A percentile compares a stretch with the other conserved stretches of the same genome.
These are phyloP conservation scores for Cosmia trapezina DNA, from an alignment of 2,888 invertebrate genomes.

Conservation along the genomic window DNA sequence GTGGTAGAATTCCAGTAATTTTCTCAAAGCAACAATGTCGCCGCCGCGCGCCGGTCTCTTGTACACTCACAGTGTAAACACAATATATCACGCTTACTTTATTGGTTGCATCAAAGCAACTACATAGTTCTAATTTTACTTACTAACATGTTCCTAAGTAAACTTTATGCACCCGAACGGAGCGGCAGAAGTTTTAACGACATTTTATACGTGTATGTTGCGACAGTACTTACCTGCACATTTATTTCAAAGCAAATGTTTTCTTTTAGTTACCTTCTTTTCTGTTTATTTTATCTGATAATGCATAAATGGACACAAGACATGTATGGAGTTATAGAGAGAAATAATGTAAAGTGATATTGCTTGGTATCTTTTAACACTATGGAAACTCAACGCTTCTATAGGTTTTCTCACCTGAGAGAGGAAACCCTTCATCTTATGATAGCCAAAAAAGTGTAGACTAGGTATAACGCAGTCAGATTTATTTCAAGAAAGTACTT, in stretches of 20 bases:
- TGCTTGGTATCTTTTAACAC: neutral
- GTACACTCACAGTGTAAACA: conserved; percentile 39
- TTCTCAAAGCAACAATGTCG: neutral
- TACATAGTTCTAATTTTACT: conserved; percentile 46
- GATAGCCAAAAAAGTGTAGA: neutral
- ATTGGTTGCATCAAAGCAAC: conserved; percentile 54
- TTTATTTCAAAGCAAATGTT: conserved; percentile 31
- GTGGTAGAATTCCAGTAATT: neutral
- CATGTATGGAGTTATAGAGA: neutral
- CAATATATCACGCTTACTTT: conserved; percentile 40
- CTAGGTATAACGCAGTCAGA: neutral
- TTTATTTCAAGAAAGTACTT: neutral
- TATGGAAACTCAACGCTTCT: neutral
- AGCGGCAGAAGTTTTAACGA: conserved; percentile 48
- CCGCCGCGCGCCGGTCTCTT: neutral
- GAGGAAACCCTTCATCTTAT: neutral
- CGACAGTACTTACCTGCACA: conserved; percentile 3
- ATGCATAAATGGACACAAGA: neutral
- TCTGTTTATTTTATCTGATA: neutral
- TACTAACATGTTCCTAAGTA: conserved; percentile 43
- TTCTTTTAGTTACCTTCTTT: conserved; percentile 3
- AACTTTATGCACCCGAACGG: conserved; percentile 44
- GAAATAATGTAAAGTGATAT: neutral
- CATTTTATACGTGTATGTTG: conserved; percentile 42
- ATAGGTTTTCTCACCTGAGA: neutral